Evolutionary conservation across 2,113 vertebrate genomes (phyloP), one percentile per base, ranked within the genome.

Genomic region (Cephalopholis sonnerati): DNA sequence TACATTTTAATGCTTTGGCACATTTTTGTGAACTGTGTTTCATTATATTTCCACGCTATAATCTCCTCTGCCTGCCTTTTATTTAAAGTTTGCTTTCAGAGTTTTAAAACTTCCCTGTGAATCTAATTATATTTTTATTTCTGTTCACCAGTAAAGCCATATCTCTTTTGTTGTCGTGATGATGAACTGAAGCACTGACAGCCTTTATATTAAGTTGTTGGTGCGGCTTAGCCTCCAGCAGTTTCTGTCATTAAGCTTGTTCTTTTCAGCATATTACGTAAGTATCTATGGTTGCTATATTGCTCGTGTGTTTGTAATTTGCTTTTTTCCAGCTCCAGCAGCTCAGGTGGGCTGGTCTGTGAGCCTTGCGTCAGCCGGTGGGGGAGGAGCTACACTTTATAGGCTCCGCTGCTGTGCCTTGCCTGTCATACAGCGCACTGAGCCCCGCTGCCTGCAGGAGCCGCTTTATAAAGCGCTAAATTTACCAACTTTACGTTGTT

Each of bases 391-490:
- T n/a, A 5, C n/a, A 20, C 82, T 87, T 93, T 93, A 92, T 87
- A 91, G 88, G 79, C 79, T 85, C 88, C 92, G 89, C 93, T 86
- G 91, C 81, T 41, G 58, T 70, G 11, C 78, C 6, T 25, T 2
- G 77, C 17, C 68, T 29, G 81, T 86, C 86, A 93, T 11, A 92
- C 39, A 29, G 73, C 32, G 53, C 32, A 92, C 85, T 84, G 89
- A 90, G 68, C 51, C 39, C 57, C 58, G 24, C 77, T 68, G 81
- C 80, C 89, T 74, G 72, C 59, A 81, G 82, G 69, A 85, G 48
- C 87, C 13, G 67, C 91, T 93, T 95, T 95, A 97, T 97, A 97
- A 97, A 98, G 96, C 93, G 95, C 96, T 97, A 97, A 96, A 96
- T 97, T 96, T 97, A 96, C 95, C 94, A 92, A 94, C 93, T 96